Conservation (phyloP, 1,140 invertebrate species). For the Aphelenchoides besseyi region DNA sequence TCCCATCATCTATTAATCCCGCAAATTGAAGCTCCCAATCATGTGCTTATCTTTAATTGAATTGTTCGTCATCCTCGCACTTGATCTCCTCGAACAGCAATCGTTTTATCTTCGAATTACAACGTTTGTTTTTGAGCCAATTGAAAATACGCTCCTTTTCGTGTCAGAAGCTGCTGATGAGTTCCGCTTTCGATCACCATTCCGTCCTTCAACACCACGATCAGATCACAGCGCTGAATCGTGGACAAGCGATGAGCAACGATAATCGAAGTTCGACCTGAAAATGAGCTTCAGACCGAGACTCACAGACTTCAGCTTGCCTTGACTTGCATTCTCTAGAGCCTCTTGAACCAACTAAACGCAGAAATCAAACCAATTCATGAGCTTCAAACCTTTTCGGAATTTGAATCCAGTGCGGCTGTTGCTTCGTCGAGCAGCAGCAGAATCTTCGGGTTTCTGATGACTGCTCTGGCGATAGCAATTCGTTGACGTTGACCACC, state of each 20-base stretch:
- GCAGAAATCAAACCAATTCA: constrained; percentile 64
- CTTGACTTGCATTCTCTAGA: constrained; percentile 38
- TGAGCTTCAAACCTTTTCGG: constrained; percentile 54
- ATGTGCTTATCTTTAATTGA: no score
- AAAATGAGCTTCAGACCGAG: background rate
- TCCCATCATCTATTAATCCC: no score
- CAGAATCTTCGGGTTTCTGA: constrained; percentile 64
- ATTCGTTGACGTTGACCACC: constrained; percentile 58
- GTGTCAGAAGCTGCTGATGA: constrained; percentile 65
- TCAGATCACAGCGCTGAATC: constrained; percentile 72
- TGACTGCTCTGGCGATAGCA: constrained; percentile 57
- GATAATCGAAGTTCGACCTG: constrained; percentile 65
- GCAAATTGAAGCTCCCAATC: no score
- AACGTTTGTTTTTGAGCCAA: constrained; percentile 13
- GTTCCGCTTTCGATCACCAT: constrained; percentile 58
- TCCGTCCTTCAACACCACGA: constrained; percentile 46
- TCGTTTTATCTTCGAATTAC: background rate
- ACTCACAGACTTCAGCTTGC: constrained; percentile 47
- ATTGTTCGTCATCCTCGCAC: no score
- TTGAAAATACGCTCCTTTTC: constrained; percentile 50
- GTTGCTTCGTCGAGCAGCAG: constrained; percentile 66
- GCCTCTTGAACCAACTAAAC: constrained; percentile 70
- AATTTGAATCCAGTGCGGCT: constrained; percentile 51
- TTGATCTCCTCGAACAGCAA: no score
- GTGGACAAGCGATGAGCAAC: constrained; percentile 68